Percentiles rank a stretch among this genome's conserved stretches.
Conservation (phyloP, 2,888 invertebrate species). For the Nomada fucata region DNA sequence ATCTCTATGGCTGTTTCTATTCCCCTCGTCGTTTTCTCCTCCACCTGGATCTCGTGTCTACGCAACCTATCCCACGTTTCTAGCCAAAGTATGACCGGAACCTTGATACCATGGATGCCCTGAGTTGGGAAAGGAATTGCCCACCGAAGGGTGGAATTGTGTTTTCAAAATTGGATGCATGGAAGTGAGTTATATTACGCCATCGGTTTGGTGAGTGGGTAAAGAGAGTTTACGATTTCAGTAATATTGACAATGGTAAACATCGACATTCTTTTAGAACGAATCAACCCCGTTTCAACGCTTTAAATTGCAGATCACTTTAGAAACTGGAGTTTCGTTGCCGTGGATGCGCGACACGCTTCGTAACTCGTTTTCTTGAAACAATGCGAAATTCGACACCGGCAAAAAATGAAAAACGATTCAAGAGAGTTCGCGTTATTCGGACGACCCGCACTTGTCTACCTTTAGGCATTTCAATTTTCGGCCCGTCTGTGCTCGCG, state of each 20-base stretch:
- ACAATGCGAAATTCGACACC: no score
- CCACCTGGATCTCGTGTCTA: conserved; percentile 65
- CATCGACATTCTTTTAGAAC: neutral
- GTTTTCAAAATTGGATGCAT: conserved; percentile 28
- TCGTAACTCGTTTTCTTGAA: no score
- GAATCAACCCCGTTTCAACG: no score
- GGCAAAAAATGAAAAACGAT: neutral
- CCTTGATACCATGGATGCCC: conserved; percentile 58
- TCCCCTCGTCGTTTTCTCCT: conserved; percentile 20
- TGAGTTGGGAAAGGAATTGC: conserved; percentile 50
- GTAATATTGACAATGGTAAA: no score
- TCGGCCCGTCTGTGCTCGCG: neutral
- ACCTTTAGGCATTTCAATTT: no score
- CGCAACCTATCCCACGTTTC: conserved; percentile 69
- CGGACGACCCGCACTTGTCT: neutral
- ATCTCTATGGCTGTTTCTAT: conserved; percentile 7
- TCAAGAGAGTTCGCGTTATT: neutral
- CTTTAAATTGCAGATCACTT: neutral
- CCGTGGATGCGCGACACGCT: no score
- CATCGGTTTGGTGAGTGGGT: no score
- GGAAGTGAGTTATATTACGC: neutral
- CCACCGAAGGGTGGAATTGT: conserved; percentile 38
- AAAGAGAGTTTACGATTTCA: no score
- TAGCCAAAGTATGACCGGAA: conserved; percentile 66
- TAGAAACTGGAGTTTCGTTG: no score